Evolutionary conservation across 1,140 invertebrate genomes (phyloP), one percentile per base, ranked within the genome.

Genomic region (Apis florea): DNA sequence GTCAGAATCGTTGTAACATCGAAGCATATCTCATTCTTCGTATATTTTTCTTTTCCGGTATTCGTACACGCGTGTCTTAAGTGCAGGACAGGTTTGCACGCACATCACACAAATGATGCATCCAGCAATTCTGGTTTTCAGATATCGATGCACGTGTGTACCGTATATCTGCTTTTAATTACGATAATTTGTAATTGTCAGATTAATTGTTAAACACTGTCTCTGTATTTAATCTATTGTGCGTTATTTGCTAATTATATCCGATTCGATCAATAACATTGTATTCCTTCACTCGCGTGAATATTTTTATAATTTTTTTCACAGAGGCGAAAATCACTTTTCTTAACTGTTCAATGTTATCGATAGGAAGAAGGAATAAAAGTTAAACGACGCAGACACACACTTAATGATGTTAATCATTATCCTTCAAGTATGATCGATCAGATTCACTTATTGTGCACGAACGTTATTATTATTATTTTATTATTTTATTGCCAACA

Each of bases 21-120:
- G 61, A 54, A 54, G 69, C 53, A 51, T 61, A 75, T 47, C 63
- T 75, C 47, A 53, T 67, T 51, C 63, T 49, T 21, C 40, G 49
- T 68, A 49, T 70, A 76, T 70, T 82, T 66, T 70, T 64, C 53
- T 68, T 75, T 59, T 75, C 66, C 49, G 71, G 63, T 66, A n/a
- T 40, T 24, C 15, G 40, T 74, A 40, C 54, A 74, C 79, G 40
- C 40, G 67, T 49, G 59, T 77, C 54, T 49, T n/a, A 56, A 54
- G 51, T 17, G n/a, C n/a, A 70, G 53, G 74, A 78, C 74, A 82
- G 74, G 75, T 82, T 82, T 79, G 26, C n/a, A 49, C 54, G 13
- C 2, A 9, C 17, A 9, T 13, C 6, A n/a, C 2, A 17, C 24
- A 12, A n/a, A 26, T 47, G 17, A 10, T 47, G 10, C 0, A 59